A percentile compares a stretch with the other conserved stretches of the same genome.
These are phyloP conservation scores for Dolichotis patagonum DNA, from an alignment of 2,113 vertebrate genomes.

Conservation along the genomic window DNA sequence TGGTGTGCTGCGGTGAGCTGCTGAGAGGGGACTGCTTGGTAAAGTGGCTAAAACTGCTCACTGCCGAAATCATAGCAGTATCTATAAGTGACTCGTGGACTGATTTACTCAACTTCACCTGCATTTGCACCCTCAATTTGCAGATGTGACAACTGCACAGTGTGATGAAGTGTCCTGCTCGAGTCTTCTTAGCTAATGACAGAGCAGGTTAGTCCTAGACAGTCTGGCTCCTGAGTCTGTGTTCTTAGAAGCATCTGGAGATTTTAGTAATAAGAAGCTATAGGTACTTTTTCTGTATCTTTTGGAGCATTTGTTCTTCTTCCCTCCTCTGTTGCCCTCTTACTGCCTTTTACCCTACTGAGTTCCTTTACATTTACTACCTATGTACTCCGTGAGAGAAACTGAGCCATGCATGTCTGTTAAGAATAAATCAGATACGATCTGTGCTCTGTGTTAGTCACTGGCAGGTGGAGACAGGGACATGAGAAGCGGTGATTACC, in stretches of 20 bases:
- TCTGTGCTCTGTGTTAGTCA: too few relatives aligned
- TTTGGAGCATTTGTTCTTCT: neutral
- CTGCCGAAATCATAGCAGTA: too few relatives aligned
- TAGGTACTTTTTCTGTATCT: neutral
- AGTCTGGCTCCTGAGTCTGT: neutral
- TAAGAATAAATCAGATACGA: neutral
- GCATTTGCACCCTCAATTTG: neutral
- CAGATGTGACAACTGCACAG: neutral
- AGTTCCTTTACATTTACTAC: neutral
- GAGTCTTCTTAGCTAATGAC: neutral
- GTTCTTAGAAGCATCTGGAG: neutral
- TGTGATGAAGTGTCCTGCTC: too few relatives aligned
- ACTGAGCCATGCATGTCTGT: too few relatives aligned
- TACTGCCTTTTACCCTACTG: neutral
- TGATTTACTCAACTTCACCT: neutral
- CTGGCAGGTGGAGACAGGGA: neutral
- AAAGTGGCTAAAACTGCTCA: neutral
- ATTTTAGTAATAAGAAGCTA: neutral
- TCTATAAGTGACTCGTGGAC: neutral
- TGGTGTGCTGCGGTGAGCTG: fast-evolving
- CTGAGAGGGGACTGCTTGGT: neutral
- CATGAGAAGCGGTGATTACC: fast-evolving
- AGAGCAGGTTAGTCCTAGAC: neutral
- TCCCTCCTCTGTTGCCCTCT: neutral
- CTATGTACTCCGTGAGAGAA: neutral